Base-by-base conservation (phyloP, 2,113 vertebrate species). In the Sander vitreus region DNA sequence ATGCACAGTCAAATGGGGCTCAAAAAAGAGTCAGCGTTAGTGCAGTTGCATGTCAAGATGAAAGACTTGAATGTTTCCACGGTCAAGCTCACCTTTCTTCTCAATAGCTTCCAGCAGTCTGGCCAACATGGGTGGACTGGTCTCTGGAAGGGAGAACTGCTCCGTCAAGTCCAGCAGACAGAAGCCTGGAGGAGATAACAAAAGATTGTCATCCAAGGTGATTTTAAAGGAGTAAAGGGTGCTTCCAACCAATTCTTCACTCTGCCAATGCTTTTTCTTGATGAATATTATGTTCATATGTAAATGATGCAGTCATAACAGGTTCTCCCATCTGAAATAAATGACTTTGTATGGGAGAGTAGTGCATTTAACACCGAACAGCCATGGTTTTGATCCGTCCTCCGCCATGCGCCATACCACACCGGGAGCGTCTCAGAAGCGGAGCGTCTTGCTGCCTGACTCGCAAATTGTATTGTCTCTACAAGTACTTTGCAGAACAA, bases 41-140 rank as follows among this genome's bases (percentile, higher is more conserved):
- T n/a, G 27, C 33, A 30, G 27, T 2, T 16, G 51, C 51, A 18
- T 11, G 19, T 64, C 59, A 47, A 21, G 63, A 2, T 18, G 27
- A 64, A 16, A 4, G 15, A 39, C 54, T 23, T 55, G 4, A n/a
- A 14, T 11, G 33, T 67, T 45, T 14, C 13, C 18, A 51, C 1
- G 16, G 23, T 23, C 21, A 16, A 57, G 47, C 92, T 82, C 93
- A 99, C 98, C 98, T 97, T 97, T 99, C 89, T 92, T 97, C 93
- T 99, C 98, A 23, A 99, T 97, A 67, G 96, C 90, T 86, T 99
- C 97, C 73, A 99, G 81, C 51, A 99, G 95, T 90, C 95, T 95
- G 88, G 95, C 86, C 53, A 99, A 94, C 86, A 97, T 91, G 0
- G 96, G 96, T 0, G 97, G 97, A 58, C 97, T 96, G 1, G 94